Evolutionary conservation across 2,888 invertebrate genomes (phyloP).

Genomic region (Ophonus ardosiacus): DNA sequence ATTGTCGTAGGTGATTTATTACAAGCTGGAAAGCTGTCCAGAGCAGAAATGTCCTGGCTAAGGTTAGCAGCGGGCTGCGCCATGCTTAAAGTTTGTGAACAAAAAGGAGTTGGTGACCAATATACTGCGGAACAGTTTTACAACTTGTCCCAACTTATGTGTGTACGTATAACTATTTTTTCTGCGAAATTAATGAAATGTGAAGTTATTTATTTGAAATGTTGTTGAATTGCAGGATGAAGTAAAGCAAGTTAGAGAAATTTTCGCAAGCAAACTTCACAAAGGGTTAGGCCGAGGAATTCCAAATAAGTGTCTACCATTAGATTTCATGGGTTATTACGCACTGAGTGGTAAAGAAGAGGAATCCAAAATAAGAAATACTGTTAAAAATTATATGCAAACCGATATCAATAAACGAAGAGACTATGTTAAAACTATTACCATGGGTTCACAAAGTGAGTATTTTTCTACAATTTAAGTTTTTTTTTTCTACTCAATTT

Average conservation of each 20-base stretch:
- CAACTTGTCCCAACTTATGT: constrained; percentile 93
- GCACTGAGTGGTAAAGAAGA: constrained; percentile 93
- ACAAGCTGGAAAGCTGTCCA: constrained; percentile 85
- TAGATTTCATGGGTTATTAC: constrained; percentile 98
- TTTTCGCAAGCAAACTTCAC: constrained; percentile 94
- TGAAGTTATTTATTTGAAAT: not conserved
- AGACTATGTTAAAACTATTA: constrained; percentile 93
- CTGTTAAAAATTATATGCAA: constrained; percentile 89
- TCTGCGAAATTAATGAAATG: not conserved
- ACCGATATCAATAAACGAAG: constrained; percentile 92
- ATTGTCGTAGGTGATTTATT: constrained; percentile 72
- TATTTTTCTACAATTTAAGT: not conserved
- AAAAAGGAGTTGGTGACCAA: constrained; percentile 96
- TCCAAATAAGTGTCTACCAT: constrained; percentile 92
- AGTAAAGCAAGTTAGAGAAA: constrained; percentile 91
- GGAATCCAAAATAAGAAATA: constrained; percentile 84
- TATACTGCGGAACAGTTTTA: constrained; percentile 97
- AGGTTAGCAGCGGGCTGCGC: constrained; percentile 95
- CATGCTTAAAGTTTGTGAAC: constrained; percentile 97
- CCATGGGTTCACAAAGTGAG: constrained; percentile 82
- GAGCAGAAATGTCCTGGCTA: constrained; percentile 95
- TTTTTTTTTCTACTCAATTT: too few relatives aligned
- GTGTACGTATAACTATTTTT: constrained; percentile 78
- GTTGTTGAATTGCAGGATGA: constrained; percentile 80
- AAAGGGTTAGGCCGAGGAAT: constrained; percentile 91